phyloP scores from a whole-genome alignment of 2,888 invertebrate species.

The Rhagonycha lutea region DNA sequence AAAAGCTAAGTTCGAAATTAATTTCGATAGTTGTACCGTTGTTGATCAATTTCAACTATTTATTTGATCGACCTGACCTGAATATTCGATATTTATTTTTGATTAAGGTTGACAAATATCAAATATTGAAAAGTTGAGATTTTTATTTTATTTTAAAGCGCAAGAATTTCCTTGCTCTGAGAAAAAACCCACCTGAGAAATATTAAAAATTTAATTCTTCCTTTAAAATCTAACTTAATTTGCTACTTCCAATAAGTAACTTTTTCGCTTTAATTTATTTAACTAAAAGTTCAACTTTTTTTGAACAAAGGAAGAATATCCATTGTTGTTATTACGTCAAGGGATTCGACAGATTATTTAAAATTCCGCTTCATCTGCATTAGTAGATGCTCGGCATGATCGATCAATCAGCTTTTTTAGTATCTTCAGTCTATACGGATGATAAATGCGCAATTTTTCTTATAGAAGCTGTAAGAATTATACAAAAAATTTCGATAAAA shows the following conservation, averaged over 20 bases:
- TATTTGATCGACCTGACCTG: background rate
- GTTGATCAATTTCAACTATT: background rate
- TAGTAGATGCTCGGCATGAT: background rate
- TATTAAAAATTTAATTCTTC: background rate
- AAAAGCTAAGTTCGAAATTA: background rate
- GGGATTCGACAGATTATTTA: background rate
- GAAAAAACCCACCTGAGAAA: background rate
- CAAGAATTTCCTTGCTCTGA: background rate
- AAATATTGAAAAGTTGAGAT: background rate
- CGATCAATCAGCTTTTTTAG: background rate
- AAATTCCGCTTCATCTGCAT: background rate
- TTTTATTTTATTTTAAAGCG: background rate
- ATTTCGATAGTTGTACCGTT: background rate
- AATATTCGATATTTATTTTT: background rate
- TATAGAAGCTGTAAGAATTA: background rate
- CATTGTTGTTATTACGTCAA: background rate
- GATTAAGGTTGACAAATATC: background rate
- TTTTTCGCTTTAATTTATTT: background rate
- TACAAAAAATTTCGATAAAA: background rate
- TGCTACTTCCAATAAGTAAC: background rate
- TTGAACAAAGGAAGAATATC: background rate
- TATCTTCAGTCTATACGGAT: background rate
- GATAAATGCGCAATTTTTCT: background rate
- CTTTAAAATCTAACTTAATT: background rate
- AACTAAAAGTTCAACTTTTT: background rate